Percentiles rank a stretch among this genome's conserved stretches.
Evolutionary conservation across 1,140 invertebrate species (phyloP).

Genomic region (Onthophagus taurus): DNA sequence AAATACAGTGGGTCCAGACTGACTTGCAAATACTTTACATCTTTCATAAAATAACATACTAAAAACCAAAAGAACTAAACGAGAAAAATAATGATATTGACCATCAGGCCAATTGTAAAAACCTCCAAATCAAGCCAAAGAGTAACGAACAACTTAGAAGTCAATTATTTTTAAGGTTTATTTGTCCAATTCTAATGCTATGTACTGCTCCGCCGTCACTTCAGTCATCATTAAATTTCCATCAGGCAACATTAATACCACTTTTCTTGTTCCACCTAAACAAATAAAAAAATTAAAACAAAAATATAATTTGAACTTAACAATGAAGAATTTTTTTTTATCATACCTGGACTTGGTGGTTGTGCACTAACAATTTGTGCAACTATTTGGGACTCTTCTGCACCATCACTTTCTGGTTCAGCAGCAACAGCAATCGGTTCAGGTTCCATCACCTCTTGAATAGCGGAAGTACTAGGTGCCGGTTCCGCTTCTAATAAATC

Average conservation of each 20-base stretch:
- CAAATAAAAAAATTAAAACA: conserved; percentile 24
- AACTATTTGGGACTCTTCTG: conserved; percentile 58
- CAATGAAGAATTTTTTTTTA: not conserved
- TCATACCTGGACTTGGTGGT: conserved; percentile 62
- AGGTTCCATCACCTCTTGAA: conserved; percentile 34
- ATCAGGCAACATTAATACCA: conserved; percentile 68
- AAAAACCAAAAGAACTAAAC: too few species aligned
- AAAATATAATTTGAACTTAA: conserved; percentile 7
- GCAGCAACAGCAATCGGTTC: conserved; percentile 30
- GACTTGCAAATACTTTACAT: too few species aligned
- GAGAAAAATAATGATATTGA: too few species aligned
- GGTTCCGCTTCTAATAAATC: conserved; percentile 35
- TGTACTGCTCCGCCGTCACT: conserved; percentile 73
- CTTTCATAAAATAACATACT: too few species aligned
- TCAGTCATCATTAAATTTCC: conserved; percentile 77
- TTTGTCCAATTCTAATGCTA: conserved; percentile 56
- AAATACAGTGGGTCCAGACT: too few species aligned
- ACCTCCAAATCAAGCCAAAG: too few species aligned
- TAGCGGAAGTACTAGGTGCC: conserved; percentile 41
- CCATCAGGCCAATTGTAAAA: too few species aligned
- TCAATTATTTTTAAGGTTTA: too few species aligned
- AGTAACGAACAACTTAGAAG: conserved; percentile 7
- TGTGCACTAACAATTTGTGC: conserved; percentile 74
- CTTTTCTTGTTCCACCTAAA: conserved; percentile 65
- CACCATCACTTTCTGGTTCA: conserved; percentile 36